A percentile compares a stretch with the other conserved stretches of the same genome.
Evolutionary conservation across 2,888 invertebrate genomes (phyloP).

Genomic region (Ophion costatus): DNA sequence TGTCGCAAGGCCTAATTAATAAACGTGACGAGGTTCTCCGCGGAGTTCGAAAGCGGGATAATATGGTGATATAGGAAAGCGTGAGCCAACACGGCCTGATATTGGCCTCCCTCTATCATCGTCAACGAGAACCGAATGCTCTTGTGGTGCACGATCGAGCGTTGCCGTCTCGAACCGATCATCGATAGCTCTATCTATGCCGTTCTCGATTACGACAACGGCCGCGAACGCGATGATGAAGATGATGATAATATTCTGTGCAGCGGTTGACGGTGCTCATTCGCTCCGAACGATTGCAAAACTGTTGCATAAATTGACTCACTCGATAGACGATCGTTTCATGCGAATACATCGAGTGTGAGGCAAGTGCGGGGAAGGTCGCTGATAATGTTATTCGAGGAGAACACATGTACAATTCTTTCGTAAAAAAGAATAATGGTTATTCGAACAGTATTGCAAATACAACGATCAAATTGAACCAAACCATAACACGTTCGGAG

Average conservation of each 20-base stretch:
- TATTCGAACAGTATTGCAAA: no score
- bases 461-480: no score
- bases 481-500: conserved; percentile 1
- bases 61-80: conserved; percentile 37
- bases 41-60: conserved; percentile 35
- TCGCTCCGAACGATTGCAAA: conserved; percentile 27
- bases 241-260: conserved; percentile 13
- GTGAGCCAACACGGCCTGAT: background rate
- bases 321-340: conserved; percentile 15
- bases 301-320: conserved; percentile 23
- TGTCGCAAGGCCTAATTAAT: conserved; percentile 71
- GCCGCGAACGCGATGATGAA: background rate
- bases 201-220: conserved; percentile 25
- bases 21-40: conserved; percentile 61
- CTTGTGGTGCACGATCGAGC: background rate
- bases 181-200: conserved; percentile 47
- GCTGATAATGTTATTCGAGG: conserved; percentile 4
- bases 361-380: conserved; percentile 7
- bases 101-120: background rate
- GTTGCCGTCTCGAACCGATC: conserved; percentile 38
- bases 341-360: conserved; percentile 16
- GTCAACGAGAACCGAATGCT: background rate
- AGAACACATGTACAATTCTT: conserved; percentile 25
- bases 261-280: background rate
- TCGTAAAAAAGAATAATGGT: no score